Base-by-base conservation (phyloP, 2,797 vertebrate genomes). In the Leptoclinus maculatus region DNA sequence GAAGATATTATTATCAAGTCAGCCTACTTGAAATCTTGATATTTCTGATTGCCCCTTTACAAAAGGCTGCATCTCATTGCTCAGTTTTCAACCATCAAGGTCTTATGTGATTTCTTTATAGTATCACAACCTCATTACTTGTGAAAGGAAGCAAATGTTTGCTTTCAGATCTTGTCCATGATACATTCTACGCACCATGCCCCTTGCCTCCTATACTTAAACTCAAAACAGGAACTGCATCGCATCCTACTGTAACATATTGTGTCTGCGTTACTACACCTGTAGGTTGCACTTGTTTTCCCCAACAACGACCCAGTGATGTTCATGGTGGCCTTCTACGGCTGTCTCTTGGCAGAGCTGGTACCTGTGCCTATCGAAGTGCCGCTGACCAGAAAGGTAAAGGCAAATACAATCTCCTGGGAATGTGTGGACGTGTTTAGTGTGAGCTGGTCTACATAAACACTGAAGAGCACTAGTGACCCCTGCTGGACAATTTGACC, bases 251-350 rank as follows among this genome's bases (percentile, higher is more conserved):
- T 14, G 1, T 77, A 51, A 75, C 43, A 32, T 45, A 10, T 32
- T 2, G 2, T 72, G 5, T 67, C 36, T 19, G 5, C 88, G 13
- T 34, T 41, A 10, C 82, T 41, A 10, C 82, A 47, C 62, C 80
- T 86, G 13, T 77, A 99, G 98, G 97, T 99, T 76, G 98, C 98
- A 11, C 97, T 99, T 0, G 98, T 99, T 62, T 99, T 98, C 90
- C 98, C 98, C 9, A 99, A 99, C 84, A 99, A 96, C 10, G 98
- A 99, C 83, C 98, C 98, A 0, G 97, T 98, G 84, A 97, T 96
- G 97, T 99, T 99, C 92, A 97, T 98, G 96, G 98, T 99, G 90
- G 98, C 97, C 0, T 99, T 99, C 93, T 99, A 99, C 25, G 97
- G 97, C 78, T 99, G 98, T 92, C 96, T 99, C 14, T 94, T 99